Evolutionary conservation across 2,797 vertebrate species (phyloP).

Genomic region (Hippoglossus hippoglossus): DNA sequence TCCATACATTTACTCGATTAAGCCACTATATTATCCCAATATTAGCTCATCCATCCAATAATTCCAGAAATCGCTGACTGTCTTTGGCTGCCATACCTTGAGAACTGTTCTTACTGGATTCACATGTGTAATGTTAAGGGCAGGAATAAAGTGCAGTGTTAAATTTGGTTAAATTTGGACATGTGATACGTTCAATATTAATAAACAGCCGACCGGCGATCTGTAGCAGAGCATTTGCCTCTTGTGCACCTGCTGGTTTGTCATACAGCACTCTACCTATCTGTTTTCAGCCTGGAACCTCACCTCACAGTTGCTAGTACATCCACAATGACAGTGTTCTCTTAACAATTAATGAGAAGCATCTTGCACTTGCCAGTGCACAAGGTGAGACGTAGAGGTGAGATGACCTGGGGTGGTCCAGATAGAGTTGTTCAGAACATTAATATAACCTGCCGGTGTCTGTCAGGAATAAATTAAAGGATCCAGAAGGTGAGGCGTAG

Average conservation of each 20-base stretch:
- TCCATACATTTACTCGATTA: neutral
- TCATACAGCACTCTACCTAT: neutral
- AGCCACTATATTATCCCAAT: no score
- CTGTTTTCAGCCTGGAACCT: neutral
- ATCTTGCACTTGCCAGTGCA: conserved; percentile 3
- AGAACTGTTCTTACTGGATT: no score
- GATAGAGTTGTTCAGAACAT: conserved; percentile 4
- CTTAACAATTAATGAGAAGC: conserved; percentile 15
- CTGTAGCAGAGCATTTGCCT: no score
- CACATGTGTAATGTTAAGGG: no score
- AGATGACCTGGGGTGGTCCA: conserved; percentile 4
- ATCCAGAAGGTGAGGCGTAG: neutral
- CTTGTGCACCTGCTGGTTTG: neutral
- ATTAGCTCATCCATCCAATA: no score
- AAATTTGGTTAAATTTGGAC: no score
- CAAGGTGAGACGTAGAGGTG: neutral
- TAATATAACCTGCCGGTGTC: neutral
- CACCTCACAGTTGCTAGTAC: neutral
- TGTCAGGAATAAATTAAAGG: neutral
- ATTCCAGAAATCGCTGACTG: no score
- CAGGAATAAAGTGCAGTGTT: no score
- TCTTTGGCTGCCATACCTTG: no score
- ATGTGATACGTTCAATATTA: no score
- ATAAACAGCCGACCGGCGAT: no score
- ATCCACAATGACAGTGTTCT: neutral